phyloP scores from a whole-genome alignment of 35 echinoderm and acorn worm genomes.

The Eucidaris tribuloides region DNA sequence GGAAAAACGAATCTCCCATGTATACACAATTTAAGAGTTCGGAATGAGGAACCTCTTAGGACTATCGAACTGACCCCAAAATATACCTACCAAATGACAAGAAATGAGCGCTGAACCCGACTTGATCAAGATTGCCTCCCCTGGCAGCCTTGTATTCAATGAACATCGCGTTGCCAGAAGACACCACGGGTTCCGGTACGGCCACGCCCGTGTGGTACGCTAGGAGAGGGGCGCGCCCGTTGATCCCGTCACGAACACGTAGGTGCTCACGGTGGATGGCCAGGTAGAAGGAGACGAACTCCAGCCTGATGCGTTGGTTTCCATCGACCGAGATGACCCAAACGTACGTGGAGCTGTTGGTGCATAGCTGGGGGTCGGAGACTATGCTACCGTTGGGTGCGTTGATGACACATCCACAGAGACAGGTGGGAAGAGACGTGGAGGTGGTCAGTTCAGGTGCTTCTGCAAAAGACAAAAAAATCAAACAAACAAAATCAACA shows the following conservation, averaged over 20 bases:
- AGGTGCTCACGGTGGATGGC: slow-evolving; percentile 68
- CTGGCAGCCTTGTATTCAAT: slow-evolving; percentile 68
- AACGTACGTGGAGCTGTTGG: neutral
- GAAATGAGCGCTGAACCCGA: slow-evolving; percentile 40
- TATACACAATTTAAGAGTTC: no score
- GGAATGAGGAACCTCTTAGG: no score
- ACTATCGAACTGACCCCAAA: no score
- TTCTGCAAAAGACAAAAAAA: slow-evolving; percentile 15
- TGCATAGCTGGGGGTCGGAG: slow-evolving; percentile 12
- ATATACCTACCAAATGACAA: slow-evolving; percentile 23
- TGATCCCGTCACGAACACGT: slow-evolving; percentile 61
- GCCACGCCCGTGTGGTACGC: slow-evolving; percentile 73
- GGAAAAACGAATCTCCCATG: no score
- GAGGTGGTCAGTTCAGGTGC: neutral
- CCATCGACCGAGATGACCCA: slow-evolving; percentile 54
- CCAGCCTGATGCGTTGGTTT: slow-evolving; percentile 42
- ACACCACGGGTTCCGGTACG: slow-evolving; percentile 48
- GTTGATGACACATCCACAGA: neutral
- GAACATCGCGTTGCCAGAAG: slow-evolving; percentile 57
- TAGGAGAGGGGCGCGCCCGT: slow-evolving; percentile 39
- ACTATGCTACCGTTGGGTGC: neutral
- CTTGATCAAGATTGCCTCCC: slow-evolving; percentile 25
- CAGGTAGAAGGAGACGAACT: slow-evolving; percentile 73
- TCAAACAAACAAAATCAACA: no score
- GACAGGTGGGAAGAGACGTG: neutral